Conservation (phyloP, 1,140 invertebrate species). For the Amphibalanus amphitrite region DNA sequence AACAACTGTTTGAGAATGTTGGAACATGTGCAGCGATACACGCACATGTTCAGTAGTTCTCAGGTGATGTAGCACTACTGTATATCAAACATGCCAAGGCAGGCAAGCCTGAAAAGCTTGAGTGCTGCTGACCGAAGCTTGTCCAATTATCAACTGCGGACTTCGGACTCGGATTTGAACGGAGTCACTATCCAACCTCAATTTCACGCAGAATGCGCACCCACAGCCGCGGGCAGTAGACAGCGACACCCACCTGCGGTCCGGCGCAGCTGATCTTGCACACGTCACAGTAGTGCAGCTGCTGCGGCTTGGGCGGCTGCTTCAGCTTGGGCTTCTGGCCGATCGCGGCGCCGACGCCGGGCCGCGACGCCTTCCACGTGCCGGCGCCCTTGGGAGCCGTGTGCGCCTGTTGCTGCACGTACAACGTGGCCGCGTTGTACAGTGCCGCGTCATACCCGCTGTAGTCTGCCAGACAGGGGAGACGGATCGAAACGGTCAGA, state of each 20-base stretch:
- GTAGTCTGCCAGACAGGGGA: constrained; percentile 8
- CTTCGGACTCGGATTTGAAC: too few species aligned
- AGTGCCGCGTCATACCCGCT: constrained; percentile 74
- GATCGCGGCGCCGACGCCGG: background rate
- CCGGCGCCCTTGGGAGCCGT: background rate
- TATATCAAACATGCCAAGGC: background rate
- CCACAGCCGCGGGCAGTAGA: too few species aligned
- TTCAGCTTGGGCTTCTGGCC: constrained; percentile 46
- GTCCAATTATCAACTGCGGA: too few species aligned
- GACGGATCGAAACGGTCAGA: background rate
- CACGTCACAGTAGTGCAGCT: constrained; percentile 86
- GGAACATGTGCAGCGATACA: too few species aligned
- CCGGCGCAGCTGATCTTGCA: constrained; percentile 97
- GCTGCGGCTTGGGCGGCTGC: constrained; percentile 69
- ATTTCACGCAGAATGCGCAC: too few species aligned
- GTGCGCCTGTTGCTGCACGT: constrained; percentile 59
- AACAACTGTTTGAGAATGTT: too few species aligned
- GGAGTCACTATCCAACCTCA: too few species aligned
- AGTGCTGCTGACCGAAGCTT: too few species aligned
- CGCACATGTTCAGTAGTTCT: too few species aligned
- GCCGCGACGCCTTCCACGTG: constrained; percentile 11
- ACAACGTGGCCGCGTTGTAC: constrained; percentile 81
- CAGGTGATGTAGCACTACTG: too few species aligned
- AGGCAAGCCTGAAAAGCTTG: constrained; percentile 5
- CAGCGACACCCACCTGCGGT: constrained; percentile 44